Percentiles rank a stretch among this genome's conserved stretches.
These are phyloP conservation scores for Pelodiscus sinensis DNA, from an alignment of 2,113 vertebrate genomes.

Conservation along the genomic window DNA sequence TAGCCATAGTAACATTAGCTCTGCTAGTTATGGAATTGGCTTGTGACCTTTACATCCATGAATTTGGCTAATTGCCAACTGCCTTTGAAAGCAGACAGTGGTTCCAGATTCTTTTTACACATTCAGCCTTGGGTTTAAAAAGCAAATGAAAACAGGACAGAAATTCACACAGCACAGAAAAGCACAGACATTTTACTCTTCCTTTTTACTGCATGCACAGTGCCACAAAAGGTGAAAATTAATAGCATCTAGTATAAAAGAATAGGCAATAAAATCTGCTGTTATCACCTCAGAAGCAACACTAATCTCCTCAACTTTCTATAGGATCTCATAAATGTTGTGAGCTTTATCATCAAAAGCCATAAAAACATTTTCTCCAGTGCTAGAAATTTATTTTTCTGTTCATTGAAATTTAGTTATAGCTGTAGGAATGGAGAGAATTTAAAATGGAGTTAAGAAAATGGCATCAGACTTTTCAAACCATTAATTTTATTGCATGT, in stretches of 20 bases:
- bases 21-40: background rate
- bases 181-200: background rate
- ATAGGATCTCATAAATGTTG: slow-evolving; percentile 18
- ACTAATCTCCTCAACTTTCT: slow-evolving; percentile 14
- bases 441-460: background rate
- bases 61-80: background rate
- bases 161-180: background rate
- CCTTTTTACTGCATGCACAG: background rate
- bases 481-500: slow-evolving; percentile 1
- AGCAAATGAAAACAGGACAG: background rate
- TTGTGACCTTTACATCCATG: background rate
- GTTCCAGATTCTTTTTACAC: background rate
- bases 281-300: slow-evolving; percentile 24
- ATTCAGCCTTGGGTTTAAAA: rapidly evolving
- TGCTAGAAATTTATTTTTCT: background rate
- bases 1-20: slow-evolving; percentile 11
- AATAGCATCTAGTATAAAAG: slow-evolving; percentile 3
- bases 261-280: background rate
- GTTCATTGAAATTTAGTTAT: slow-evolving; percentile 12
- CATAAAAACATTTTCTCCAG: slow-evolving; percentile 24
- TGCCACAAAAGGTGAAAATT: background rate
- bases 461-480: slow-evolving; percentile 10
- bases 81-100: background rate
- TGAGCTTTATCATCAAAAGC: slow-evolving; percentile 6
- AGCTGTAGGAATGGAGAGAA: rapidly evolving